Evolutionary conservation across 2,888 invertebrate genomes (phyloP).

Genomic region (Bugula neritina): DNA sequence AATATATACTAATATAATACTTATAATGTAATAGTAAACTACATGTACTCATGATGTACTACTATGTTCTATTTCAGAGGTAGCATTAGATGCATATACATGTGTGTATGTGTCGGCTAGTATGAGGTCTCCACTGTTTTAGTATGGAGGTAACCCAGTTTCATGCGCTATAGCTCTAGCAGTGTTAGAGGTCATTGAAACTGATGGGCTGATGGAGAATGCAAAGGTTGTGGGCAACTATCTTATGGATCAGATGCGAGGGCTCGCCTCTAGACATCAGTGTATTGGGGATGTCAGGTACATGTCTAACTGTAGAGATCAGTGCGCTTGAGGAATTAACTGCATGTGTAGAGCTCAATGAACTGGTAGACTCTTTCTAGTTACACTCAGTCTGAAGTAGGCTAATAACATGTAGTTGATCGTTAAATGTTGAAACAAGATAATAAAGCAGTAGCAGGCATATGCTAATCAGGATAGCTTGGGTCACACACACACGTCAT

Average conservation of each 20-base stretch:
- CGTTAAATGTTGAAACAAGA: too few relatives aligned
- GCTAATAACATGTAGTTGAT: too few relatives aligned
- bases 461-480: too few relatives aligned
- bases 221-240: constrained; percentile 77
- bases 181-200: constrained; percentile 85
- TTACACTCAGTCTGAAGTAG: too few relatives aligned
- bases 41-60: background rate
- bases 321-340: too few relatives aligned
- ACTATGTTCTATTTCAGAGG: background rate
- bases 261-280: constrained; percentile 66
- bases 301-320: too few relatives aligned
- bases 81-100: background rate
- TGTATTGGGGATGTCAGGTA: constrained; percentile 65
- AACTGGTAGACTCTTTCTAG: too few relatives aligned
- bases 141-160: constrained; percentile 98
- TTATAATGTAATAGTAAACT: too few relatives aligned
- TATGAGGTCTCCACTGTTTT: constrained; percentile 33
- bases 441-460: too few relatives aligned
- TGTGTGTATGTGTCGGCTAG: background rate
- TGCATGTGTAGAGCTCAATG: too few relatives aligned
- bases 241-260: constrained; percentile 62
- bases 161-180: constrained; percentile 93
- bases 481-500: too few relatives aligned
- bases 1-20: background rate
- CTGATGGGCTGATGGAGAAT: constrained; percentile 76